These are phyloP conservation scores for Anoplophora glabripennis DNA, from an alignment of 1,140 invertebrate genomes.

Conservation along the genomic window DNA sequence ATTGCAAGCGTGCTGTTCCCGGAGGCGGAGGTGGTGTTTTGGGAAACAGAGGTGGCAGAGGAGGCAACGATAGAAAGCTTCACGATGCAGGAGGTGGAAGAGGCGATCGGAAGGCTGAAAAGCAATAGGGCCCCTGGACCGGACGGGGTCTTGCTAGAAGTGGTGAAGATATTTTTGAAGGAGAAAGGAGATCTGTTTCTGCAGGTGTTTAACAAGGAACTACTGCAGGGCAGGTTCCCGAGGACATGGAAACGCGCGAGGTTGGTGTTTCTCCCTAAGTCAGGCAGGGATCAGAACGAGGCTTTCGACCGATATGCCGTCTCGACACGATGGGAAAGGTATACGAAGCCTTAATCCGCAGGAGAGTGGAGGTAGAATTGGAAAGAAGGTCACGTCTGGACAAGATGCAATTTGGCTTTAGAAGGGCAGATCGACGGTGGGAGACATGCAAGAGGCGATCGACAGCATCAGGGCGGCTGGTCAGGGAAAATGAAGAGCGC, in stretches of 20 bases:
- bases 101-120: too few species aligned
- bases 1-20: too few species aligned
- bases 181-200: too few species aligned
- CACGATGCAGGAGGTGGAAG: too few species aligned
- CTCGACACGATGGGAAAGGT: conserved; percentile 25
- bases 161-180: too few species aligned
- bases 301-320: conserved; percentile 31
- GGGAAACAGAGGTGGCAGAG: too few species aligned
- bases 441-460: conserved; percentile 16
- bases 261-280: conserved; percentile 20
- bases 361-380: conserved; percentile 9
- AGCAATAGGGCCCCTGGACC: too few species aligned
- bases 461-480: neutral
- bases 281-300: conserved; percentile 4
- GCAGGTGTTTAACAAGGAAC: conserved; percentile 7
- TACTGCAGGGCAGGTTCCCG: too few species aligned
- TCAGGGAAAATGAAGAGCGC: neutral
- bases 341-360: conserved; percentile 21
- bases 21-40: too few species aligned
- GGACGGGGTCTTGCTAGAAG: too few species aligned
- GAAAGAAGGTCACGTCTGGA: conserved; percentile 17
- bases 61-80: too few species aligned
- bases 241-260: neutral
- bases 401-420: conserved; percentile 28
- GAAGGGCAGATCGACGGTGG: conserved; percentile 27